Evolutionary conservation across 2,797 vertebrate species (phyloP).

Genomic region (Chelonia mydas): DNA sequence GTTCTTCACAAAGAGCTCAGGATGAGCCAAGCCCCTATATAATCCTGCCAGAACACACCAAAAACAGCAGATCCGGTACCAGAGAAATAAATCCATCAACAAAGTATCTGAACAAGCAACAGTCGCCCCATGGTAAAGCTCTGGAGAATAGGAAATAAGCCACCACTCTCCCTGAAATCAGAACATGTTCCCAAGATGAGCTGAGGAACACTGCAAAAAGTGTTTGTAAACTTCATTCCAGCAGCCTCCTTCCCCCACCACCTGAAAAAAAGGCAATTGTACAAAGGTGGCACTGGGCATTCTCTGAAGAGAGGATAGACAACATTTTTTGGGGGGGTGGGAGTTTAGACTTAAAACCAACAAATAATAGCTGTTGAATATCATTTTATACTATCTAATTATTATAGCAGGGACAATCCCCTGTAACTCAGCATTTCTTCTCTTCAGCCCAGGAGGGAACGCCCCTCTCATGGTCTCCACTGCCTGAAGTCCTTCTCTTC

Average conservation of each 20-base stretch:
- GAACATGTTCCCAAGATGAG: not conserved
- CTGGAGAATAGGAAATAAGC: not conserved
- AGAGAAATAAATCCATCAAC: not conserved
- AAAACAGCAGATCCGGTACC: not conserved
- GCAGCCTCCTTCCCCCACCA: not conserved
- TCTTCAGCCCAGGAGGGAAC: not conserved
- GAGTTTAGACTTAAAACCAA: not conserved
- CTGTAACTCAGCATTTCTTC: not conserved
- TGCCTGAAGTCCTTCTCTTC: not conserved
- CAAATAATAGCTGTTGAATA: not conserved
- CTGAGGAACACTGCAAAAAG: not conserved
- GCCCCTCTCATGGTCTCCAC: not conserved
- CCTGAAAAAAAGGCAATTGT: not conserved
- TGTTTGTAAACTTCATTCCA: not conserved
- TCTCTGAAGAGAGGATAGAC: not conserved
- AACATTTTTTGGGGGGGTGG: not conserved
- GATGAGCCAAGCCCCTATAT: not conserved
- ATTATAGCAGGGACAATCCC: not conserved
- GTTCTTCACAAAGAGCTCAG: rapidly evolving
- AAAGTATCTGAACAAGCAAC: not conserved
- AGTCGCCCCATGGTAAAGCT: not conserved
- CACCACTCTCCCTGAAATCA: rapidly evolving
- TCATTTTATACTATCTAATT: not conserved
- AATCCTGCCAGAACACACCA: not conserved
- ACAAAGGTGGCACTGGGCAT: not conserved